Conservation (phyloP, 2,797 vertebrate genomes). For the Sphenopsis melanotis region DNA sequence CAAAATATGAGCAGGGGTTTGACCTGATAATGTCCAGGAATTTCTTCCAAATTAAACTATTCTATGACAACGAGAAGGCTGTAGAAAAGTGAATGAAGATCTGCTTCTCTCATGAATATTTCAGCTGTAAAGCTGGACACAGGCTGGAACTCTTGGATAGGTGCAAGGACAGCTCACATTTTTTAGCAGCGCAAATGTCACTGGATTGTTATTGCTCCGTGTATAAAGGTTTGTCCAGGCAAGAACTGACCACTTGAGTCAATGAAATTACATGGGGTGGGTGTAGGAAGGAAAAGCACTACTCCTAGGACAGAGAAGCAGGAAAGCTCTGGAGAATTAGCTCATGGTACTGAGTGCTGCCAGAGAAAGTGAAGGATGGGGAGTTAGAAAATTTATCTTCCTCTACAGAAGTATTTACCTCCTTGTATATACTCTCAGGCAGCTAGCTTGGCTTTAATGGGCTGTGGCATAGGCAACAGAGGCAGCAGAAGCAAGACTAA, state of each 20-base stretch:
- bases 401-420: not conserved
- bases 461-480: not conserved
- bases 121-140: not conserved
- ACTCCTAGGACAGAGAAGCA: not conserved
- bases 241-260: not conserved
- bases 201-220: not conserved
- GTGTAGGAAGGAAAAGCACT: not conserved
- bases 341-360: constrained; percentile 1
- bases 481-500: not conserved
- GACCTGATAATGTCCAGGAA: not conserved
- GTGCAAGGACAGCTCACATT: not conserved
- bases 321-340: constrained; percentile 14
- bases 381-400: not conserved
- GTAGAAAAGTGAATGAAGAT: not conserved
- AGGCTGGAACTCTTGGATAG: not conserved
- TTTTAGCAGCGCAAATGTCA: not conserved
- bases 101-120: not conserved
- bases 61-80: not conserved
- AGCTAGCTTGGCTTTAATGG: not conserved
- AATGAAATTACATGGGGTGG: not conserved
- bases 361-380: constrained; percentile 23
- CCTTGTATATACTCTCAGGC: not conserved
- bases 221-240: not conserved
- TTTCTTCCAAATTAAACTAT: not conserved
- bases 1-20: not conserved